Evolutionary conservation across 2,113 vertebrate genomes (phyloP).

Genomic region (Psephotus haematonotus): DNA sequence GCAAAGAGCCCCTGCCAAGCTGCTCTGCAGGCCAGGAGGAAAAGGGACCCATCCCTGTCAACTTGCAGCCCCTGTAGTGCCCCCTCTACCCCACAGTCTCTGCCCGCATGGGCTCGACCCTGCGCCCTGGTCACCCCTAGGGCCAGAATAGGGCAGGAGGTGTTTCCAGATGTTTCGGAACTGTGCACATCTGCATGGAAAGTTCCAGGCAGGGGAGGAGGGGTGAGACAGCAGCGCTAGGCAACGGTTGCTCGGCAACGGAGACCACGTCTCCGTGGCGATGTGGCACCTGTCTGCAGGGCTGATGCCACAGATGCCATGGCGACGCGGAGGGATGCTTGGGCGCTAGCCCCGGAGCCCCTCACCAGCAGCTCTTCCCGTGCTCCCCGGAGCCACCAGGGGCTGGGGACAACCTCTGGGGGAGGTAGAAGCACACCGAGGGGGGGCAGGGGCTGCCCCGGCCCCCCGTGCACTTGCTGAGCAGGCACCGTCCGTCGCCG

Average conservation of each 20-base stretch:
- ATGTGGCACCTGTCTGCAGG: constrained; percentile 51
- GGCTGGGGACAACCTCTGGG: neutral
- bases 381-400: neutral
- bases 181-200: constrained; percentile 35
- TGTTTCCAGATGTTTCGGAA: neutral
- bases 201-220: constrained; percentile 27
- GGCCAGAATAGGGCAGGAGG: neutral
- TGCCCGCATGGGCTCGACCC: fast-evolving
- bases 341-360: fast-evolving
- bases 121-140: fast-evolving
- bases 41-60: neutral
- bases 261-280: neutral
- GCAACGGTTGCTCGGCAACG: constrained; percentile 42
- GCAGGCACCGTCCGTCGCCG: fast-evolving
- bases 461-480: neutral
- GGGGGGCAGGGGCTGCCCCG: neutral
- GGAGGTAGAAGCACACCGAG: neutral
- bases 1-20: neutral
- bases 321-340: neutral
- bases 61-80: neutral
- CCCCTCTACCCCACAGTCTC: fast-evolving
- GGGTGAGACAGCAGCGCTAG: constrained; percentile 16
- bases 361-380: neutral
- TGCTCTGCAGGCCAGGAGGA: neutral
- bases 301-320: constrained; percentile 23